phyloP scores from a whole-genome alignment of 2,797 vertebrate genomes.

The Phoebastria nigripes region DNA sequence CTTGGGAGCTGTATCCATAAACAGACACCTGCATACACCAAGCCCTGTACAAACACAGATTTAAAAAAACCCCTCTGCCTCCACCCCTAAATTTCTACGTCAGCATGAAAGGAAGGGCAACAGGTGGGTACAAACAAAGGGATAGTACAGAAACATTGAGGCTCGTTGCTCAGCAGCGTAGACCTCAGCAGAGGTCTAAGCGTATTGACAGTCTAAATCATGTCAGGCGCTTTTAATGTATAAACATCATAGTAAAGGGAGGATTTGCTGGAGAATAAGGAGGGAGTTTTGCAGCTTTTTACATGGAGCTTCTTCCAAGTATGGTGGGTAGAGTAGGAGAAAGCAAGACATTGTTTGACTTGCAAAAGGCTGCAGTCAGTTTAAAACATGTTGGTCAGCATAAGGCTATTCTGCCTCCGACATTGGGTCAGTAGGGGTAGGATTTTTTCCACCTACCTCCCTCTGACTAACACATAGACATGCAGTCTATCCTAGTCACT shows the following conservation, averaged over 20 bases:
- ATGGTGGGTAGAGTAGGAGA: neutral
- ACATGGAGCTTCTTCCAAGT: neutral
- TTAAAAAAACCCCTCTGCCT: neutral
- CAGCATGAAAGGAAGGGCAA: neutral
- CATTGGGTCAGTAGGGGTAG: neutral
- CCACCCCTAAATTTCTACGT: neutral
- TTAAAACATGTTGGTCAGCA: neutral
- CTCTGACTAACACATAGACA: neutral
- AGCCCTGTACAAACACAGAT: neutral
- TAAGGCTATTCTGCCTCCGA: neutral
- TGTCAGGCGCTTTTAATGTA: neutral
- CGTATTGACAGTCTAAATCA: neutral
- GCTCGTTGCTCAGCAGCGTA: neutral
- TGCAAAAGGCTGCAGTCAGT: neutral
- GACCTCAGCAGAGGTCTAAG: neutral
- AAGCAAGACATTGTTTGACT: neutral
- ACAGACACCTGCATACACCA: neutral
- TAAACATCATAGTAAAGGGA: neutral
- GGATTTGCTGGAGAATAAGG: neutral
- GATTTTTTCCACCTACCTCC: neutral
- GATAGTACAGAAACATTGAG: neutral
- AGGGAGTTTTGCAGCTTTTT: neutral
- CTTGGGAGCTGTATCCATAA: neutral
- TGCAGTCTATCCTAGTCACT: neutral
- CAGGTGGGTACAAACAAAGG: neutral